Evolutionary conservation across 1,140 invertebrate genomes (phyloP), one percentile per base, ranked within the genome.

Genomic region (Nebria ingens): DNA sequence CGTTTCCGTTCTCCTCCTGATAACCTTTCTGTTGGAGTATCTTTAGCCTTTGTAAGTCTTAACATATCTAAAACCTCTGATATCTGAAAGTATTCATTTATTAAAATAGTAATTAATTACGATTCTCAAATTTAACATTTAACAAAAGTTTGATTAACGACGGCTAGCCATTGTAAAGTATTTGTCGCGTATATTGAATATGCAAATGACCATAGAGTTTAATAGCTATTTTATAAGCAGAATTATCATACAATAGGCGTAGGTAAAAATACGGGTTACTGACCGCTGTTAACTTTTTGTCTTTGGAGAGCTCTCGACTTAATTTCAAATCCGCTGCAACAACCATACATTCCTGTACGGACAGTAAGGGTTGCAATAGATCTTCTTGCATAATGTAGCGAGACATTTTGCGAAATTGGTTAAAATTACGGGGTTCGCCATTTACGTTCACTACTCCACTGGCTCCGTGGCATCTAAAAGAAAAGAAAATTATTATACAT

Each of bases 321-420:
- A 96, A 75, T 70, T 96, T 96, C 1, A 97, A 73, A 65, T 94
- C 86, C 0, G 90, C 89, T 0, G 92, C 88, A 62, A 93, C 84
- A 55, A 79, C 74, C 85, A 96, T 89, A 1, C 87, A 79, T 69
- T 97, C 93, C 19, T 79, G 73, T 1, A 95, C 89, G 0, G 88
- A 90, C 38, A 97, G 81, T 60, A 86, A 80, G 0, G 87, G 88
- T 62, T 94, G 86, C 2, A 93, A 72, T 15, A 93, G 75, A 71
- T 97, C 91, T 54, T 95, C 83, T 67, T 97, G 93, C 91, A 96
- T 94, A 60, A 96, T 96, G 71, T 96, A 97, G 42, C 90, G 81
- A 0, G 91, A 93, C 64, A 91, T 79, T 74, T 91, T 92, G 23
- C 87, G 79, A 72, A 96, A 96, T 38, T 80, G 74, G 12, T 81